Percentiles rank a stretch among this genome's conserved stretches.
phyloP scores from a whole-genome alignment of 1,140 invertebrate genomes.

The Nasonia vitripennis region DNA sequence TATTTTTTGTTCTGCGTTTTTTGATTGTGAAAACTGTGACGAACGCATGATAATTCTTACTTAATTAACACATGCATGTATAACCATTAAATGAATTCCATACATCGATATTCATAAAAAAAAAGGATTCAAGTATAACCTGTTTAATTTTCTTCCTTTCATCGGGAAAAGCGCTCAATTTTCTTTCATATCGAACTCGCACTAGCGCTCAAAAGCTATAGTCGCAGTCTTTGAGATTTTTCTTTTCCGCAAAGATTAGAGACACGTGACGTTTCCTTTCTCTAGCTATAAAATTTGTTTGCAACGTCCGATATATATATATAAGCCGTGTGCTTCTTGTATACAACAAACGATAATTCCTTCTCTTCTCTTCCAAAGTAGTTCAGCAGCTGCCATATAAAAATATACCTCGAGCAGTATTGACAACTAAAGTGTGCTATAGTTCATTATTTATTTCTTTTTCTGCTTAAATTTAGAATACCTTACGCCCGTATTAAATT shows the following conservation, averaged over 20 bases:
- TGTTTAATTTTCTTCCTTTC: constrained; percentile 26
- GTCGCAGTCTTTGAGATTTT: constrained; percentile 49
- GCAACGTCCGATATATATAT: constrained; percentile 6
- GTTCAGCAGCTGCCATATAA: constrained; percentile 36
- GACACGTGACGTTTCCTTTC: neutral
- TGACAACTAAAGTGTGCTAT: constrained; percentile 28
- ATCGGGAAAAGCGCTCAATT: constrained; percentile 43
- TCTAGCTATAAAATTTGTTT: constrained; percentile 23
- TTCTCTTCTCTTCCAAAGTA: constrained; percentile 21
- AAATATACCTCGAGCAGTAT: constrained; percentile 27
- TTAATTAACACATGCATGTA: constrained; percentile 45
- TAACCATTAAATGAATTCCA: constrained; percentile 40
- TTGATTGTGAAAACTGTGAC: constrained; percentile 53
- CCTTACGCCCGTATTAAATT: constrained; percentile 53
- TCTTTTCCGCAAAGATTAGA: constrained; percentile 48
- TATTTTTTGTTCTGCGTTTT: constrained; percentile 39
- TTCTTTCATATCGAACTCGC: constrained; percentile 37
- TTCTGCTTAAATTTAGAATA: constrained; percentile 51
- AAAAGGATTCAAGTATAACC: constrained; percentile 37
- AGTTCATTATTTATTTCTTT: constrained; percentile 19
- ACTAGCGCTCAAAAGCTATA: constrained; percentile 41
- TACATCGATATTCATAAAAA: constrained; percentile 41
- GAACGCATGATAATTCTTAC: constrained; percentile 51
- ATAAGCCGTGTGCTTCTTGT: constrained; percentile 19
- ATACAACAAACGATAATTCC: constrained; percentile 27